phyloP scores from a whole-genome alignment of 2,113 vertebrate species.

The Pomatorhinus ruficollis region DNA sequence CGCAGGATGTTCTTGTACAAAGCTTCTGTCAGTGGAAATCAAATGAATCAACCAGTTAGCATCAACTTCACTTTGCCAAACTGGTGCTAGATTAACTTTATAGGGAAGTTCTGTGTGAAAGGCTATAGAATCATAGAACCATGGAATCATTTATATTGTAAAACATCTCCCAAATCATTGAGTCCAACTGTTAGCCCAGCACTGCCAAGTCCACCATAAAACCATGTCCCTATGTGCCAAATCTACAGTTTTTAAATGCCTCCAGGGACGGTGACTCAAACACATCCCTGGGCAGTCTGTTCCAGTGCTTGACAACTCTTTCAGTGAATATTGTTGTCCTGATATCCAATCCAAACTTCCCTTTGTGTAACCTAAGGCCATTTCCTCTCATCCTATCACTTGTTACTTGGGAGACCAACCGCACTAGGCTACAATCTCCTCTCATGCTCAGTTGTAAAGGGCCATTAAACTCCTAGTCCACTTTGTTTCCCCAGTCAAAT shows the following conservation, averaged over 20 bases:
- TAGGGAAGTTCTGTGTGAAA: neutral
- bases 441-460: neutral
- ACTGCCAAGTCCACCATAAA: neutral
- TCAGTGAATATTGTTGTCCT: too few relatives aligned
- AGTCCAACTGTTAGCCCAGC: too few relatives aligned
- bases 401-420: neutral
- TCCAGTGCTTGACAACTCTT: neutral
- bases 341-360: neutral
- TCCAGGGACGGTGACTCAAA: neutral
- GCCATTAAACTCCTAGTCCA: neutral
- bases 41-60: neutral
- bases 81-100: neutral
- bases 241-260: neutral
- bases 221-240: neutral
- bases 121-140: neutral
- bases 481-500: neutral
- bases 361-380: neutral
- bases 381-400: neutral
- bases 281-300: neutral
- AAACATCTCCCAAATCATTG: neutral
- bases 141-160: neutral
- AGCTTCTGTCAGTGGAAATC: neutral
- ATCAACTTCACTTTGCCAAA: neutral
- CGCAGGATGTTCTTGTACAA: neutral
- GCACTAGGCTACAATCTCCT: neutral